Base-by-base conservation (phyloP, 2,888 invertebrate species). In the Drosophila eohydei region DNA sequence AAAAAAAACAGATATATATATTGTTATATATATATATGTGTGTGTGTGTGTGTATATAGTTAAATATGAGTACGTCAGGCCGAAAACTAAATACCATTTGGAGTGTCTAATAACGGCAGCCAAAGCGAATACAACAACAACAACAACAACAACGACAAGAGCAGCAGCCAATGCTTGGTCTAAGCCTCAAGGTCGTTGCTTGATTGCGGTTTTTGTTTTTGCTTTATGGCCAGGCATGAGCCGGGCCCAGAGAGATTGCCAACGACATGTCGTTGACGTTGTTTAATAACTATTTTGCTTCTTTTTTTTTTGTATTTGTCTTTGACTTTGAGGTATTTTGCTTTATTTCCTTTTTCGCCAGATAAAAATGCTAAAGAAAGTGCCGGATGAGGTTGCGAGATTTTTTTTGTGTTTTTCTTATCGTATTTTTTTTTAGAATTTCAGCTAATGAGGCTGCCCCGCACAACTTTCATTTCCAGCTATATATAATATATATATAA, bases 111-210 rank as follows among this genome's bases (percentile, higher is more conserved):
- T 87, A 83, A 81, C 82, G 71, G 87, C 76, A 38, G 43, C 51
- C 51, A 41, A 38, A 62, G 30, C 26, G 21, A 8, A 41, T 38
- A 38, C 36, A 36, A 36, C 32, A 32, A 32, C 68, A 66, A 12
- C 63, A 65, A 50, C 66, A 66, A 56, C 60, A 63, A 6, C 46
- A 30, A 30, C 68, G 65, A 11, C 59, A 59, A 52, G 64, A 56
- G 65, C 64, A 60, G 50, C 64, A 62, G 56, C 62, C 62, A 65
- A 51, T 51, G 54, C 64, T 61, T 81, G 58, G 43, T 50, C 69
- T 70, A 51, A 73, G 69, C 87, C 67, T 90, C 90, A 87, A 90
- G 87, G 87, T 87, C 87, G 89, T 90, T 80, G 75, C 58, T 76
- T 90, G 86, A 90, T 90, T 89, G 86, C 88, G 83, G 75, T 77